A percentile compares a stretch with the other conserved stretches of the same genome.
phyloP scores from a whole-genome alignment of 37 sponge, comb jelly and placozoan genomes.

The Chondrilla cf. caribensis region DNA sequence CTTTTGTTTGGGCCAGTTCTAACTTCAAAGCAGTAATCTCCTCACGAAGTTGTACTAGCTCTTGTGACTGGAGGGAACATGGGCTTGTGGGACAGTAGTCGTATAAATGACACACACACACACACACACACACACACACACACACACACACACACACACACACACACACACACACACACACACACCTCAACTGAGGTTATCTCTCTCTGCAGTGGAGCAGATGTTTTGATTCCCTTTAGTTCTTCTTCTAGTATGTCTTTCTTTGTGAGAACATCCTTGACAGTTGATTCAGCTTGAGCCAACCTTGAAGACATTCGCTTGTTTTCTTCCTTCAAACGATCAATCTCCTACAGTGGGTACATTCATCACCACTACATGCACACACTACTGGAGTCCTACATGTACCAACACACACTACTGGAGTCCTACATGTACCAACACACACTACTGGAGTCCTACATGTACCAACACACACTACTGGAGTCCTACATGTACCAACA shows the following conservation, averaged over 20 bases:
- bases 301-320: conserved; percentile 34
- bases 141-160: no score
- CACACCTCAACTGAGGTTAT: not conserved
- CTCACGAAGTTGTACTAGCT: conserved; percentile 10
- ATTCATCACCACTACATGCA: no score
- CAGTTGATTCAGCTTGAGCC: conserved; percentile 6
- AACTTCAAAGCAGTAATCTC: conserved; percentile 11
- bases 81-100: no score
- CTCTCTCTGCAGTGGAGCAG: not conserved
- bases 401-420: not conserved
- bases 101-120: no score
- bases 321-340: conserved; percentile 74
- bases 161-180: no score
- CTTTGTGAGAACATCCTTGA: not conserved
- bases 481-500: not conserved
- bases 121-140: no score
- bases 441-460: not conserved
- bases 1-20: conserved; percentile 1
- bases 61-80: not conserved
- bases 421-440: not conserved
- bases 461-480: no score
- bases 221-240: not conserved
- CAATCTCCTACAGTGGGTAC: conserved; percentile 54
- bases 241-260: conserved; percentile 1
- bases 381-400: no score